Evolutionary conservation across 2,888 invertebrate genomes (phyloP), one percentile per base, ranked within the genome.

Genomic region (Acleris literana): DNA sequence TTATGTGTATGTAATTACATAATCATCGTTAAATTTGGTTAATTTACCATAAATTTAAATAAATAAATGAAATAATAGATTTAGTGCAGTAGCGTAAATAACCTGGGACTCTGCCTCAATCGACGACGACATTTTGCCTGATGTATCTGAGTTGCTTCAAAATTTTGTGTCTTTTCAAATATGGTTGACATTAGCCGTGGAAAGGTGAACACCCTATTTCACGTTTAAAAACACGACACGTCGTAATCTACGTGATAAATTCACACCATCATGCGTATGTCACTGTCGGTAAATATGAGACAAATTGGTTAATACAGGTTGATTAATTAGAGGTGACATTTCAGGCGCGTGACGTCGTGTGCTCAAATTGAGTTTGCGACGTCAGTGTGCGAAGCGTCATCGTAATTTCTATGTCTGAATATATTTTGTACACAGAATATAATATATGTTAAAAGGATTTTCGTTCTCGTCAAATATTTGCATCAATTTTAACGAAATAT

Each of bases 291-390:
- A 65, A 68, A 64, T 64, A 61, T 46, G 61, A 55, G 57, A 53
- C 49, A 62, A 65, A 68, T 68, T 65, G 68, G 56, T 65, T 62
- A 68, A 68, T 68, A 55, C 60, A 46, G 55, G 49, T 39, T 62
- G 64, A 68, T 61, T 57, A 52, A 62, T 62, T 18, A 46, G 60
- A 11, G 68, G 60, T 61, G 68, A 65, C 68, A 39, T 61, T 66
- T 56, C 44, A 52, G 17, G 46, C 64, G 53, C 33, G 52, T 58
- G 52, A 64, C 56, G 65, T 57, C 57, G 53, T 43, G n/a, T 17
- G 58, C n/a, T 25, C 18, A 51, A 63, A 62, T 62, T 59, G 62
- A 67, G 63, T 62, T 67, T 51, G 48, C 49, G 62, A 62, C 67
- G 57, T 63, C 53, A 6, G 48, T 43, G 58, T 49, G 20, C 25